Evolutionary conservation across 2,113 vertebrate genomes (phyloP).

Genomic region (Notiomystis cincta): DNA sequence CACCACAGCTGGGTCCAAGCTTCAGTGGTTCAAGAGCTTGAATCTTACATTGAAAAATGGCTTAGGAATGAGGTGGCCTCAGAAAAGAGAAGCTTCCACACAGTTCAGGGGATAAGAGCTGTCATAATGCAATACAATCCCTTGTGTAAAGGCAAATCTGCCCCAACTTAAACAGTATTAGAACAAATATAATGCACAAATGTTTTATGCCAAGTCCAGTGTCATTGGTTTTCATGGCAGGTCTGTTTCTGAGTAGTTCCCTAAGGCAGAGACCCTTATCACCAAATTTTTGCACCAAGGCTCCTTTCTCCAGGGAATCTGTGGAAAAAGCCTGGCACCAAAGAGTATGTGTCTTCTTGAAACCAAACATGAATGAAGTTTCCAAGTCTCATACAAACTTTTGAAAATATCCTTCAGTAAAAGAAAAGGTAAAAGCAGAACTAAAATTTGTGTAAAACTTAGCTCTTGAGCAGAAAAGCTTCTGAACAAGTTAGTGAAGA

Average conservation of each 20-base stretch:
- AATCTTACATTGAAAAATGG: not conserved
- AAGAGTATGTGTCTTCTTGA: not conserved
- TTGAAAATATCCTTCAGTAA: not conserved
- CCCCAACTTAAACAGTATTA: not conserved
- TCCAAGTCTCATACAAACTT: not conserved
- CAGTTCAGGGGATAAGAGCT: not conserved
- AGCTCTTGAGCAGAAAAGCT: not conserved
- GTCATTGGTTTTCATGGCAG: not conserved
- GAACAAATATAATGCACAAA: not conserved
- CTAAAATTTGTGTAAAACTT: not conserved
- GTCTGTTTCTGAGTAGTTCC: not conserved
- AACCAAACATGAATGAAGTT: not conserved
- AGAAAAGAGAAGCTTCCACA: not conserved
- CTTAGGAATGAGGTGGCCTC: not conserved
- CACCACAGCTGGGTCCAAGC: not conserved
- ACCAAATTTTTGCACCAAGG: not conserved
- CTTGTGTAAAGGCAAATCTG: not conserved
- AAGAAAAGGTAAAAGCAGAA: not conserved
- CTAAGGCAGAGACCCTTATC: not conserved
- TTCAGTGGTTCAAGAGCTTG: not conserved
- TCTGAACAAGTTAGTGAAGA: not conserved
- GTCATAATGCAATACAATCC: not conserved
- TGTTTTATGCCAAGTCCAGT: not conserved
- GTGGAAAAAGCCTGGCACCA: not conserved
- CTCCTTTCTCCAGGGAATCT: not conserved